Evolutionary conservation across 92 coral and sea anemone species (phyloP), one percentile per base, ranked within the genome.

Genomic region (Heteractis magnifica): DNA sequence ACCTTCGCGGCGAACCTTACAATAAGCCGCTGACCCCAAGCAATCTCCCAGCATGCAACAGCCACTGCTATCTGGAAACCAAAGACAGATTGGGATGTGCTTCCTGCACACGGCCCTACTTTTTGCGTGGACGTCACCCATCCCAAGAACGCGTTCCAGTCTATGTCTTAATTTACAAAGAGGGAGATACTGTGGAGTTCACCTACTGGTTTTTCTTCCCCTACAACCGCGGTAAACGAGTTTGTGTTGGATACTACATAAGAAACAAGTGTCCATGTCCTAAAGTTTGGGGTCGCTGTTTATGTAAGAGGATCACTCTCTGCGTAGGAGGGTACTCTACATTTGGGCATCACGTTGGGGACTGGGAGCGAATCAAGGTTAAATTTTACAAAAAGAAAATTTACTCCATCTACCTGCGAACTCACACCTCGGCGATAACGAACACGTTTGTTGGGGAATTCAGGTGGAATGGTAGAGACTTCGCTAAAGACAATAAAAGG

Each of bases 141-240:
- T 18, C 68, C 23, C 8, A 4, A 19, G 91, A 34, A 34, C 44
- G 44, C 3, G 44, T 74, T 1, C 87, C 87, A 8, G 82, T 75
- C 4, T 88, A 88, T 56, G 85, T 78, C 82, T 65, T 74, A 12
- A 75, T 71, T 41, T 34, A 51, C 5, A 60, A 21, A 55, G n/a
- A 15, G 8, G 64, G 71, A 48, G 11, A 75, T 19, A 59, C 21
- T 56, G 70, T 85, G 48, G 89, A 89, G 14, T 62, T 89, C 83
- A 75, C 15, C 52, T 89, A 85, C 92, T 82, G 89, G 81, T 53
- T 85, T 56, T 89, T 85, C 85, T 89, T 70, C 59, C 92, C 92
- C 51, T 89, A 85, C 89, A 85, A 89, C 41, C 81, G 79, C 26
- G 92, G 92, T 49, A 89, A 85, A 60, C 51, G 82, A 72, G 89